phyloP scores from a whole-genome alignment of 2,113 vertebrate genomes.

The Crypturellus undulatus region DNA sequence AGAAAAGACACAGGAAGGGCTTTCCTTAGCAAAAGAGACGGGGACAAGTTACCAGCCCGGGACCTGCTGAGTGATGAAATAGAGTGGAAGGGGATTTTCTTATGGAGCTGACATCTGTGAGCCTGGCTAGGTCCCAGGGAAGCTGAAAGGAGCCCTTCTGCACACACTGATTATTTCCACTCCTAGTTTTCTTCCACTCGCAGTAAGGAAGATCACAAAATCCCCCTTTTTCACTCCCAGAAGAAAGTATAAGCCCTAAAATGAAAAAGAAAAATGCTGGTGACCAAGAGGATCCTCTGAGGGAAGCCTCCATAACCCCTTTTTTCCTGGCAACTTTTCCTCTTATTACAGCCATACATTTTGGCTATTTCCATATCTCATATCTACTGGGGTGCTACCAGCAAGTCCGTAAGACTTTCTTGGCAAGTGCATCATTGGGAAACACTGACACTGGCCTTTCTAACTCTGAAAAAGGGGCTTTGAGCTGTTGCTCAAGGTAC shows the following conservation, averaged over 20 bases:
- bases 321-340: background rate
- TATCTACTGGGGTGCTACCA: background rate
- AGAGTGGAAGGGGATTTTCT: conserved; percentile 18
- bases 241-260: background rate
- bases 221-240: background rate
- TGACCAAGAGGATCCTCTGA: background rate
- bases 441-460: background rate
- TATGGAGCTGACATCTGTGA: background rate
- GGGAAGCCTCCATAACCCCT: background rate
- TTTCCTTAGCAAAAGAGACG: background rate
- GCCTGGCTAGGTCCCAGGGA: conserved; percentile 2
- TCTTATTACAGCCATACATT: background rate
- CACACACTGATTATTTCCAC: conserved; percentile 12
- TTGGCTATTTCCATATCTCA: background rate
- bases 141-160: background rate
- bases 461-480: background rate
- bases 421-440: background rate
- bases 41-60: background rate
- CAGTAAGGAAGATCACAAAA: background rate
- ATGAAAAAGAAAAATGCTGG: conserved; percentile 25
- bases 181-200: background rate
- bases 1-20: background rate
- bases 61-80: background rate
- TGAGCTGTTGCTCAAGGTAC: background rate
- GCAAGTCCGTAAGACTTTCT: background rate